Base-by-base conservation (phyloP, 2,113 vertebrate genomes). In the Empidonax alnorum region DNA sequence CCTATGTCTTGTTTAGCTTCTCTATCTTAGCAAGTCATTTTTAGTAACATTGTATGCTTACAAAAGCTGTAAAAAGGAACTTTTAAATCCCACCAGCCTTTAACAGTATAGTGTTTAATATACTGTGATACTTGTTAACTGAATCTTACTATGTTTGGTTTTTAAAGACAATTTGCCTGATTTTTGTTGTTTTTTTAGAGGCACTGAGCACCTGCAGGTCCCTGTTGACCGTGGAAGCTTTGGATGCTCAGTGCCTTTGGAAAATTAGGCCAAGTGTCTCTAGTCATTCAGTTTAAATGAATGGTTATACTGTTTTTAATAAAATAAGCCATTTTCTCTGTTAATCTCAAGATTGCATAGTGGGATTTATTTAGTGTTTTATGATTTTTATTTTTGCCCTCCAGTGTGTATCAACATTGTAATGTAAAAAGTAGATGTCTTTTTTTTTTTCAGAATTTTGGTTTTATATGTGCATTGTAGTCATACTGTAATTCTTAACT, bases 231-330 rank as follows among this genome's bases (percentile, higher is more conserved):
- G 0, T 47, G 24, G 89, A 92, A 89, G 77, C 72, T 95, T 94
- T 94, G 93, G 92, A 92, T 95, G 92, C 95, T 97, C 90, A 75
- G 75, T 4, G 62, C 76, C 97, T 97, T 95, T 97, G 94, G 94
- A 97, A 97, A 97, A 97, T 97, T 97, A 97, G 97, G 97, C 97
- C 94, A 97, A 97, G 98, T 98, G 98, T 98, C 98, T 98, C 98
- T 98, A 97, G 97, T 98, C 98, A 98, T 98, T 98, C 98, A 97
- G 98, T 99, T 99, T 99, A 98, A 99, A 99, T 99, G 98, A 98
- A 98, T 97, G 98, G 99, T 99, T 99, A 99, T 98, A 99, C 98
- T 97, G 98, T 99, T 98, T 99, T 99, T 98, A 99, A 99, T 99
- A 97, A 98, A 98, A 97, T 97, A 98, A 98, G 98, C 97, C 98